A percentile compares a stretch with the other conserved stretches of the same genome.
phyloP scores from a whole-genome alignment of 2,888 invertebrate species.

The Ophioninae sp. region DNA sequence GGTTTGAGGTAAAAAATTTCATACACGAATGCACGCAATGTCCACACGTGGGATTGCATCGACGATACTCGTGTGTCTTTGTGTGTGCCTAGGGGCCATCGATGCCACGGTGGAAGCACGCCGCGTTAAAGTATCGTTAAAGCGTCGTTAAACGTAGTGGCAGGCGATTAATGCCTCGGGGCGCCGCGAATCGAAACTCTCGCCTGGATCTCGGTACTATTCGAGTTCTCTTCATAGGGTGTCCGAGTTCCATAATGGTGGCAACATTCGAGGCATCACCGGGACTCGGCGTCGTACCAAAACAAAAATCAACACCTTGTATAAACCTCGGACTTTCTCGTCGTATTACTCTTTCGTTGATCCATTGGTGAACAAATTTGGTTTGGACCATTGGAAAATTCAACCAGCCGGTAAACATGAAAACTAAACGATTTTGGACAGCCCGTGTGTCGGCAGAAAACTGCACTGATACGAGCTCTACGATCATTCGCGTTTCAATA shows the following conservation, averaged over 20 bases:
- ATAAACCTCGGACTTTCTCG: too few species aligned
- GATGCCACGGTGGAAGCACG: conserved; percentile 61
- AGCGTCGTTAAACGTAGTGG: conserved; percentile 69
- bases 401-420: too few species aligned
- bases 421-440: not conserved
- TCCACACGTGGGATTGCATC: conserved; percentile 56
- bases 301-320: too few species aligned
- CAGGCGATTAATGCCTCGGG: conserved; percentile 66
- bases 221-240: conserved; percentile 17
- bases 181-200: conserved; percentile 66
- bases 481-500: conserved; percentile 1
- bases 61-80: conserved; percentile 35
- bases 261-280: too few species aligned
- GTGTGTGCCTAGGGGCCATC: conserved; percentile 49
- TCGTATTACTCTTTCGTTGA: too few species aligned
- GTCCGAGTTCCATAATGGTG: not conserved
- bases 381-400: too few species aligned
- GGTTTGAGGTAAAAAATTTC: conserved; percentile 4
- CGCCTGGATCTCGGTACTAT: conserved; percentile 42
- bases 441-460: not conserved
- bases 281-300: too few species aligned
- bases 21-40: conserved; percentile 38
- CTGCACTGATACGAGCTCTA: conserved; percentile 26
- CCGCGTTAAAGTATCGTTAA: conserved; percentile 71
- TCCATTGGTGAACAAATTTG: too few species aligned